Evolutionary conservation across 2,113 vertebrate species (phyloP).

Genomic region (Podocnemis expansa): DNA sequence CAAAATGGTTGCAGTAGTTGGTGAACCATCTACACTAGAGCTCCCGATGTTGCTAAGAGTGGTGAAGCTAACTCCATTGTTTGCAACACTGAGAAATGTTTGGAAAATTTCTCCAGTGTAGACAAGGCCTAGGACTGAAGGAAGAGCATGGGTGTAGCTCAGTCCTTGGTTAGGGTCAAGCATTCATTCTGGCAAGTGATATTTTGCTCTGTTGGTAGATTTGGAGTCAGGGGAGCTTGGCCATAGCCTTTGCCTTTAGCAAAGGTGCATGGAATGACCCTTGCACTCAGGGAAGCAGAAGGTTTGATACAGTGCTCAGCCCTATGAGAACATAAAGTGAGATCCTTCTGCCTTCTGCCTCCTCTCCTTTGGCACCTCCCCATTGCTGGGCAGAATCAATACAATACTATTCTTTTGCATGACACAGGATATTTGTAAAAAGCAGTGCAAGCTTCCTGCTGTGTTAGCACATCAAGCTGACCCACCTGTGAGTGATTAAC

Average conservation of each 20-base stretch:
- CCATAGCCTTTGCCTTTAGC: neutral
- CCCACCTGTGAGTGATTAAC: neutral
- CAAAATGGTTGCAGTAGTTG: neutral
- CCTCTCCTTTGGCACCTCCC: neutral
- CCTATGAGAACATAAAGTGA: neutral
- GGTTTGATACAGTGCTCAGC: neutral
- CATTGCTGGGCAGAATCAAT: neutral
- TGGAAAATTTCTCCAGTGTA: neutral
- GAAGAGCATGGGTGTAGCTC: neutral
- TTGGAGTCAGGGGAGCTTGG: neutral
- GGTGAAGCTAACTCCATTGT: neutral
- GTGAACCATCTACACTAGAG: accelerated
- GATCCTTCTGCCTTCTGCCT: neutral
- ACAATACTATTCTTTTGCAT: neutral
- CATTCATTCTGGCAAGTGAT: neutral
- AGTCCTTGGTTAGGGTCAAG: neutral
- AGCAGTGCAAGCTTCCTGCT: neutral
- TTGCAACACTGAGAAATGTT: neutral
- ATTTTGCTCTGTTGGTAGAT: neutral
- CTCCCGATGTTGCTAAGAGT: neutral
- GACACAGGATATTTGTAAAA: neutral
- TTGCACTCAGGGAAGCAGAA: neutral
- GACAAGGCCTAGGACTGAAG: neutral
- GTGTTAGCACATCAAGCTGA: neutral
- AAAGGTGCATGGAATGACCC: neutral